These are phyloP conservation scores for Drosophila pallidifrons DNA, from an alignment of 1,140 invertebrate genomes.

Conservation along the genomic window DNA sequence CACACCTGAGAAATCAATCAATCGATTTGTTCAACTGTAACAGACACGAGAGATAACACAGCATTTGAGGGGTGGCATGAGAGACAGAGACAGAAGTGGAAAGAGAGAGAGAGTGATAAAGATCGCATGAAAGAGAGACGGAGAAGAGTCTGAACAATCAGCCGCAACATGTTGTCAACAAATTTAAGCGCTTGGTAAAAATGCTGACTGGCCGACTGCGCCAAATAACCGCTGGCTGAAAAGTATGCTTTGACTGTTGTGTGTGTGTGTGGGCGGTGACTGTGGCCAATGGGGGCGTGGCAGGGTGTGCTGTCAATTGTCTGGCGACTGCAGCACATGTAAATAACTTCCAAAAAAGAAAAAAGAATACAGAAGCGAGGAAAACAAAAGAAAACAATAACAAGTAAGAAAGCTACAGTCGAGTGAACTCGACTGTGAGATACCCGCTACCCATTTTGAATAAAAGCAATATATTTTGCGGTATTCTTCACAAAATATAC, in stretches of 20 bases:
- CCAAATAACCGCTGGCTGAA: conserved; percentile 54
- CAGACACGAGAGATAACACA: conserved; percentile 41
- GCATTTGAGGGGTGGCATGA: background rate
- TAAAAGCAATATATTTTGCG: too few relatives aligned
- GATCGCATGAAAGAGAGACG: background rate
- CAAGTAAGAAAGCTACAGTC: too few relatives aligned
- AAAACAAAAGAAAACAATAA: conserved; percentile 25
- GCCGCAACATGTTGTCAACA: conserved; percentile 80
- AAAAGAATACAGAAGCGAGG: background rate
- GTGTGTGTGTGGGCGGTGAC: background rate
- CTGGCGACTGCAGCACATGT: conserved; percentile 62
- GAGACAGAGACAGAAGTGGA: background rate
- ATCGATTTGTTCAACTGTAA: conserved; percentile 79
- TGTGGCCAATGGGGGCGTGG: background rate
- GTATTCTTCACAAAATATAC: too few relatives aligned
- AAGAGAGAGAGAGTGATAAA: background rate
- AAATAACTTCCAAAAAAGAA: conserved; percentile 67
- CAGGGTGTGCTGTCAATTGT: conserved; percentile 50
- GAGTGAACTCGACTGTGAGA: too few relatives aligned
- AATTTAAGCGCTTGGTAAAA: conserved; percentile 73
- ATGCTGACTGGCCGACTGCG: conserved; percentile 61
- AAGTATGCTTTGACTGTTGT: conserved; percentile 25
- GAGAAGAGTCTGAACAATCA: conserved; percentile 55
- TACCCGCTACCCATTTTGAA: too few relatives aligned
- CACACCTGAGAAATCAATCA: conserved; percentile 82